These are phyloP conservation scores for Remorina albescens DNA, from an alignment of 2,797 vertebrate genomes.

Conservation along the genomic window DNA sequence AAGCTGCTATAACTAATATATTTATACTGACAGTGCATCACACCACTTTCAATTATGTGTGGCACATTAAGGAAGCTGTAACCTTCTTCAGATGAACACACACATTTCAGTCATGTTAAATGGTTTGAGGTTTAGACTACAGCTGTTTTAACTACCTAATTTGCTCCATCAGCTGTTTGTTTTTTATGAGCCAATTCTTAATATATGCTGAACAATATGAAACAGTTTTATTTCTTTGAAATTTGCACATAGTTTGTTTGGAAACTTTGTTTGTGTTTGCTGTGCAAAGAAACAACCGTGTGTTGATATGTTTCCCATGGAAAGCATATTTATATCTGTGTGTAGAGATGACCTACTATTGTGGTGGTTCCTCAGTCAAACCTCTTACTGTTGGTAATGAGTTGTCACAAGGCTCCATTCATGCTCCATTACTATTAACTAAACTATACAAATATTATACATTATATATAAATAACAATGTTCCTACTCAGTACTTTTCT, in stretches of 20 bases:
- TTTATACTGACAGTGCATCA: background rate
- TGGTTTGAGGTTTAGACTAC: background rate
- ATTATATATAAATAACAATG: background rate
- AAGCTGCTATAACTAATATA: background rate
- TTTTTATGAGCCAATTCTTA: background rate
- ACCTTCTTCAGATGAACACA: too few relatives aligned
- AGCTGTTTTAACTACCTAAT: background rate
- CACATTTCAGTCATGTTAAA: too few relatives aligned
- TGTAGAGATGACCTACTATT: background rate
- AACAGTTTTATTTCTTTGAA: too few relatives aligned
- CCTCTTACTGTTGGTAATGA: background rate
- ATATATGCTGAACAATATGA: too few relatives aligned
- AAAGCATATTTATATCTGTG: background rate
- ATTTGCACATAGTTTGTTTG: too few relatives aligned
- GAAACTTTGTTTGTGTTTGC: background rate
- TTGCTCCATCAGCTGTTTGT: background rate
- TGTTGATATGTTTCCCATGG: background rate
- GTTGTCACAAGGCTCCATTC: background rate
- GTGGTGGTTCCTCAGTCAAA: background rate
- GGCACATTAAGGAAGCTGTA: too few relatives aligned
- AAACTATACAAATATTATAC: background rate
- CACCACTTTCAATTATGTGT: background rate
- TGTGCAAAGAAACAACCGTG: background rate
- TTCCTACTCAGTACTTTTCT: background rate
- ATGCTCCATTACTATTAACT: background rate